A percentile compares a stretch with the other conserved stretches of the same genome.
Conservation (phyloP, 2,888 invertebrate genomes). For the Nasonovia ribisnigri region DNA sequence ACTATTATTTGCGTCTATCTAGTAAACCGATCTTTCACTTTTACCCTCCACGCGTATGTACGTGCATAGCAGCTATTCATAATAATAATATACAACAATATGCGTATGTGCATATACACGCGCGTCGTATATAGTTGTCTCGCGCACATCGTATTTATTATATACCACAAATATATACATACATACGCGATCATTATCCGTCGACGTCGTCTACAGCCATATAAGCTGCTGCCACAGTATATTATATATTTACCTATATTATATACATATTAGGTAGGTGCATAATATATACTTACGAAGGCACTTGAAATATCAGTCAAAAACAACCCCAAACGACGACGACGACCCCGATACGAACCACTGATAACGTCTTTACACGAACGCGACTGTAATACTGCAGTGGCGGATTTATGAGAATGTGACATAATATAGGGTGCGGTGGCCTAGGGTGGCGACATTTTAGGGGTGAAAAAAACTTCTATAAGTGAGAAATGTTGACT, state of each 20-base stretch:
- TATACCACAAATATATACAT: not conserved
- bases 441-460: not conserved
- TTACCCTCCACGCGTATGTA: not conserved
- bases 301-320: slow-evolving; percentile 21
- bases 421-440: not conserved
- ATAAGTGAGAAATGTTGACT: not conserved
- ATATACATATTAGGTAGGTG: not conserved
- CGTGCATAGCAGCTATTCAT: slow-evolving; percentile 11
- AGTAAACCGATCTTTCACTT: not conserved
- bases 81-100: not conserved
- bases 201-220: not conserved
- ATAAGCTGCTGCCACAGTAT: not conserved
- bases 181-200: slow-evolving; percentile 26
- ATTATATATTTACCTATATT: not conserved
- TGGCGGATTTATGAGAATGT: not conserved
- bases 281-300: not conserved
- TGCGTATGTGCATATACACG: not conserved
- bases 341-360: not conserved
- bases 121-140: not conserved
- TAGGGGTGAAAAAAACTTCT: not conserved
- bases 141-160: too few species aligned
- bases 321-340: slow-evolving; percentile 14
- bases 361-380: slow-evolving; percentile 14
- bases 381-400: not conserved
- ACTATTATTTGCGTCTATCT: not conserved